These are phyloP conservation scores for Merops nubicus DNA, from an alignment of 2,113 vertebrate species.

Conservation along the genomic window DNA sequence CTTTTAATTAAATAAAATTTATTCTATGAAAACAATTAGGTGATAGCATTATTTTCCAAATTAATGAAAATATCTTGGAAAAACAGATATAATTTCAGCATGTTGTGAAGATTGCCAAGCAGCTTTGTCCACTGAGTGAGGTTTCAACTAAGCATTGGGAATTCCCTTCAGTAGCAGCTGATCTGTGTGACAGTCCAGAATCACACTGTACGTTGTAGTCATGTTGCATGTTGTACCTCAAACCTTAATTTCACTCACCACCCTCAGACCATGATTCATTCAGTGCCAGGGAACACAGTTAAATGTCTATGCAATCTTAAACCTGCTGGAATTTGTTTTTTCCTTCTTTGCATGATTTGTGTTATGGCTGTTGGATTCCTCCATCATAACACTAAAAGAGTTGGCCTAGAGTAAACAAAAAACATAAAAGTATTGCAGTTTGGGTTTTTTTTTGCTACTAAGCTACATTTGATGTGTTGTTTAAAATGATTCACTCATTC, in stretches of 20 bases:
- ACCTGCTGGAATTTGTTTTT: neutral
- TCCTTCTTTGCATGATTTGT: neutral
- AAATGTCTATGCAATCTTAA: neutral
- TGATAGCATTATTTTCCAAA: neutral
- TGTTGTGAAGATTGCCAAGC: neutral
- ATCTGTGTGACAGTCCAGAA: neutral
- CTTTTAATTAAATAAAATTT: neutral
- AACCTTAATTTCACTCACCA: neutral
- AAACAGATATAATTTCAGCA: neutral
- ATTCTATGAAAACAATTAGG: neutral
- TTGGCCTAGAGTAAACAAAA: neutral
- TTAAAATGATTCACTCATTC: neutral
- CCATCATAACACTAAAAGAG: neutral
- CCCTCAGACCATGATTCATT: neutral
- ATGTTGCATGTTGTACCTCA: neutral
- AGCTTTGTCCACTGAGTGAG: neutral
- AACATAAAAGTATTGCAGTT: fast-evolving
- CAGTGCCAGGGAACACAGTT: neutral
- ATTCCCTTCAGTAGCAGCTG: neutral
- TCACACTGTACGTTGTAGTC: neutral
- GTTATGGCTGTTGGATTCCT: neutral
- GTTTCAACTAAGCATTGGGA: neutral
- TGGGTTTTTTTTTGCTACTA: too few relatives aligned
- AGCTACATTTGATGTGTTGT: neutral
- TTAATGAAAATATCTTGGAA: neutral